Conservation (phyloP, 2,113 vertebrate genomes). For the Orycteropus afer region DNA sequence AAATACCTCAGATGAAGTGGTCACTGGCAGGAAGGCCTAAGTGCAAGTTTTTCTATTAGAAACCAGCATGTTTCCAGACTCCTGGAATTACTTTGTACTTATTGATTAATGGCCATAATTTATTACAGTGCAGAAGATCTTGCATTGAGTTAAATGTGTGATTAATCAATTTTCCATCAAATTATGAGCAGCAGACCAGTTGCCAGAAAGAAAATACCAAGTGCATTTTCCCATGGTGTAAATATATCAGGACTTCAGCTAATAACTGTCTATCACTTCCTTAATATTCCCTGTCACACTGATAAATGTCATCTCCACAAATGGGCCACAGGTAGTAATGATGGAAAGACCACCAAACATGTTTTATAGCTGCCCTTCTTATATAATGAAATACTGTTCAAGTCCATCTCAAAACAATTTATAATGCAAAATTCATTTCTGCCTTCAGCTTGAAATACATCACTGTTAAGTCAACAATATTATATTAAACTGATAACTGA, state of each 20-base stretch:
- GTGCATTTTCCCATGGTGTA: conserved; percentile 92
- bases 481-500: conserved; percentile 96
- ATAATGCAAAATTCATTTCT: conserved; percentile 92
- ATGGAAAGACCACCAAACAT: conserved; percentile 92
- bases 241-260: conserved; percentile 90
- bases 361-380: conserved; percentile 89
- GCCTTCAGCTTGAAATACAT: conserved; percentile 95
- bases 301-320: conserved; percentile 93
- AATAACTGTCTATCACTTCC: conserved; percentile 94
- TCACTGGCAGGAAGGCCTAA: conserved; percentile 94
- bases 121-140: conserved; percentile 97
- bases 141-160: conserved; percentile 98
- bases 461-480: conserved; percentile 99
- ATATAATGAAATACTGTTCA: conserved; percentile 93
- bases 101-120: conserved; percentile 99
- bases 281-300: conserved; percentile 94
- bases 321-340: conserved; percentile 94
- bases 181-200: conserved; percentile 94
- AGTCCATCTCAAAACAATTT: conserved; percentile 92
- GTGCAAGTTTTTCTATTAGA: conserved; percentile 98
- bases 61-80: conserved; percentile 98
- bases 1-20: conserved; percentile 96
- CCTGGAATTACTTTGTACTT: conserved; percentile 97
- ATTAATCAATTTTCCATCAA: conserved; percentile 99
- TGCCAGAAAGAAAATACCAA: conserved; percentile 92